These are phyloP conservation scores for Pachyuromys duprasi DNA, from an alignment of 2,797 vertebrate species.

Conservation along the genomic window DNA sequence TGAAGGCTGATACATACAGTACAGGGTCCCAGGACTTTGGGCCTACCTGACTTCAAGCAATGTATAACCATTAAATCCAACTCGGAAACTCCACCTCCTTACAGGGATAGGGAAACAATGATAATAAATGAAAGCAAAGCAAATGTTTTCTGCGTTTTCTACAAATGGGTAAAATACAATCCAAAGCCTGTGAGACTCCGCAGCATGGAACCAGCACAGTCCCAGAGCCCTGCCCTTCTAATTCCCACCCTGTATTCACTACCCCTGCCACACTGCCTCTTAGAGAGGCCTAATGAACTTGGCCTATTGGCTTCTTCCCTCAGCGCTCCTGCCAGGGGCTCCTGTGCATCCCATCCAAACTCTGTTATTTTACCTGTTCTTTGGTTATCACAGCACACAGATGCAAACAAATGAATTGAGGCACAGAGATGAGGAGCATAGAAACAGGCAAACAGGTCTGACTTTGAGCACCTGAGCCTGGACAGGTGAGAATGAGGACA, in stretches of 20 bases:
- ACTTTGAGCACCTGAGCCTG: neutral
- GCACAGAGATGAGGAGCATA: neutral
- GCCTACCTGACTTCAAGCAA: neutral
- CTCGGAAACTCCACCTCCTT: neutral
- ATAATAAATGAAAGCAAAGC: neutral
- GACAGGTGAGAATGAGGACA: neutral
- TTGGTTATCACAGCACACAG: neutral
- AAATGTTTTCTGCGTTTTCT: neutral
- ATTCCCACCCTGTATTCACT: neutral
- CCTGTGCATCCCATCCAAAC: neutral
- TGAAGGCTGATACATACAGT: neutral
- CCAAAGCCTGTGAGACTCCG: neutral
- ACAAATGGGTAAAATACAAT: neutral
- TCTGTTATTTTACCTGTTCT: neutral
- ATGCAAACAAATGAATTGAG: slow-evolving; percentile 28
- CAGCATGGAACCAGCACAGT: neutral
- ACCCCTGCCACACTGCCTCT: rapidly evolving
- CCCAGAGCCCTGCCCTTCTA: neutral
- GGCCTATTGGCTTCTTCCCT: neutral
- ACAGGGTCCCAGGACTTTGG: neutral
- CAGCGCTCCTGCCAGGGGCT: neutral
- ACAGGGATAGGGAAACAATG: neutral
- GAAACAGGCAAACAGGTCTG: neutral
- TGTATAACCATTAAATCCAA: neutral
- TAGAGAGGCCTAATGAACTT: neutral